Base-by-base conservation (phyloP, 2,797 vertebrate genomes). In the Rhyacichthys aspro region DNA sequence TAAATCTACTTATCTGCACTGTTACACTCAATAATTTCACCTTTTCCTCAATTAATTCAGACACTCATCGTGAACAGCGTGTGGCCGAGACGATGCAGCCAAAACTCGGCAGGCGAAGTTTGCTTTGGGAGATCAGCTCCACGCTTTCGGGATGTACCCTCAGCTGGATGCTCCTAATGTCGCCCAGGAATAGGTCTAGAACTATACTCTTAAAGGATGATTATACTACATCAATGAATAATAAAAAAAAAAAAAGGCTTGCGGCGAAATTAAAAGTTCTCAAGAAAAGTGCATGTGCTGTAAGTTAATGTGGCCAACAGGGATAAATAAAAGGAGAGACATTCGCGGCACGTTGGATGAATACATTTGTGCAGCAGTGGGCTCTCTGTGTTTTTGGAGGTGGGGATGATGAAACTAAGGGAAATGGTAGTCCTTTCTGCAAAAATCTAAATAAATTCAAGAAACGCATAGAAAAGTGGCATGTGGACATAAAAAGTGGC, bases 331-430 rank as follows among this genome's bases (percentile, higher is more conserved):
- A 23, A 10, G 8, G 18, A n/a, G 18, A 15, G 11, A 44, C 42
- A 42, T 32, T 41, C 52, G 18, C 17, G 45, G 45, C 41, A 1
- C 3, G 49, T 50, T 53, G 17, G 55, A 55, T 56, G 19, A 46
- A 41, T 18, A 36, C 17, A 41, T 36, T 61, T 37, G 3, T 36
- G 42, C 46, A 47, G 37, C 38, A 19, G 23, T 41, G n/a, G 10
- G 11, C 38, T 38, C 41, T 28, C n/a, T 28, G 14, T 53, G 57
- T 48, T 45, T 59, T 34, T 56, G 60, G 59, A 47, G 2, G 17
- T 33, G 38, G 5, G 9, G 52, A 59, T 76, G 73, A 71, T 67
- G 63, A 63, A 76, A 76, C 63, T 49, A 11, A 0, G 19, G 14
- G 68, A 34, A 72, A 76, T 36, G 18, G 39, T 17, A 0, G 32